Evolutionary conservation across 2,113 vertebrate genomes (phyloP).

Genomic region (Aix galericulata): DNA sequence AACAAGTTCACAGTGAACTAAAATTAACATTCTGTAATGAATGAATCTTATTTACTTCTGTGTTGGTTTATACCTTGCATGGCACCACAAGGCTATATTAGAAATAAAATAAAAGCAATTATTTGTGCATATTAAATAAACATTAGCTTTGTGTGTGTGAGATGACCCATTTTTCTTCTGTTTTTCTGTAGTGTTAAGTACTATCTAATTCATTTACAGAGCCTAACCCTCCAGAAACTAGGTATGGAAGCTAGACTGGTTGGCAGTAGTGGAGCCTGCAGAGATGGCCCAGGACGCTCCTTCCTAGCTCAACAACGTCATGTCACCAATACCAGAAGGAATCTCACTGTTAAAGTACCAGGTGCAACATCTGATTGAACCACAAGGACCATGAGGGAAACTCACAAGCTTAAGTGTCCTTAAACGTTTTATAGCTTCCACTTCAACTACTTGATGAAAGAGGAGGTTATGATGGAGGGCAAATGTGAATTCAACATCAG

Average conservation of each 20-base stretch:
- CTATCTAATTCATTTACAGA: constrained; percentile 74
- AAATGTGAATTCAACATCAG: constrained; percentile 37
- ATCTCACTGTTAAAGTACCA: constrained; percentile 83
- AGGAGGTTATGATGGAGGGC: constrained; percentile 32
- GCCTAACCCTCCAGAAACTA: constrained; percentile 91
- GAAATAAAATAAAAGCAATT: not conserved
- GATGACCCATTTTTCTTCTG: fast-evolving
- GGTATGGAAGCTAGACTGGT: constrained; percentile 90
- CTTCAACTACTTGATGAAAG: constrained; percentile 32
- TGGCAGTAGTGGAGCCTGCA: constrained; percentile 66
- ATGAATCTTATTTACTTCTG: not conserved
- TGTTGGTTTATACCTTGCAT: not conserved
- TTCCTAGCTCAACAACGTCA: constrained; percentile 94
- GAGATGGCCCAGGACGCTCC: constrained; percentile 81
- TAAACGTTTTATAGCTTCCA: constrained; percentile 71
- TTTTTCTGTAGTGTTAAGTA: not conserved
- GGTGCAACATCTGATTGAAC: constrained; percentile 83
- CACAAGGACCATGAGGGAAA: constrained; percentile 45
- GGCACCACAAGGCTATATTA: not conserved
- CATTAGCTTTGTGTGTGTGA: not conserved
- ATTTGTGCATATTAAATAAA: fast-evolving
- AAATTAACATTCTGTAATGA: not conserved
- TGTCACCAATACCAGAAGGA: constrained; percentile 87
- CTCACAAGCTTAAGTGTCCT: constrained; percentile 78
- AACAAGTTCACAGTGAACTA: not conserved